Conservation (phyloP, 2,113 vertebrate genomes). For the Abramis brama region DNA sequence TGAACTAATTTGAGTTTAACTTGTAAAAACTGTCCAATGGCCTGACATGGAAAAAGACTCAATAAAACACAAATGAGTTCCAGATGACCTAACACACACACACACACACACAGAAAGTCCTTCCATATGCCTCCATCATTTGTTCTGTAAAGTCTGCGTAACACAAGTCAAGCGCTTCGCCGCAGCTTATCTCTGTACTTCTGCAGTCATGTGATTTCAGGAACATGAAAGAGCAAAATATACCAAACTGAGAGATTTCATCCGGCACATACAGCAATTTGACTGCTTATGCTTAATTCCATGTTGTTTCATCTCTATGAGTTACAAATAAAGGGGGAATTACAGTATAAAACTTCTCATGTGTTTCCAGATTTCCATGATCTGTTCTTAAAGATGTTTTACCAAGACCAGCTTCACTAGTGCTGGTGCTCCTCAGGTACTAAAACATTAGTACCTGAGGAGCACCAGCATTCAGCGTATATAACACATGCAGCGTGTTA, state of each 20-base stretch:
- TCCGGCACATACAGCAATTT: neutral
- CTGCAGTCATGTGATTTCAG: slow-evolving; percentile 17
- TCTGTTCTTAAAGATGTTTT: neutral
- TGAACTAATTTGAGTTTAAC: slow-evolving; percentile 29
- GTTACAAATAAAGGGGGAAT: neutral
- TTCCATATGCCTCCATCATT: neutral
- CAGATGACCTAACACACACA: slow-evolving; percentile 26
- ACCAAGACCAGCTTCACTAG: neutral
- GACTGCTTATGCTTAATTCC: neutral
- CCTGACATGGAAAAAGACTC: slow-evolving; percentile 6
- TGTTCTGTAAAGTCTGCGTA: neutral
- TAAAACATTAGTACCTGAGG: too few species aligned
- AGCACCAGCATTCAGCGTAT: too few species aligned
- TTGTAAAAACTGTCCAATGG: slow-evolving; percentile 24
- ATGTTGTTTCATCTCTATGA: neutral
- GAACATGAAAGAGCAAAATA: neutral
- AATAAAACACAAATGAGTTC: slow-evolving; percentile 15
- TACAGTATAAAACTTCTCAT: neutral
- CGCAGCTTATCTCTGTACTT: neutral
- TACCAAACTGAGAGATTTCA: neutral
- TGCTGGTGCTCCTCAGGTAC: neutral
- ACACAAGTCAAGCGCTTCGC: neutral
- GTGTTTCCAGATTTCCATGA: neutral
- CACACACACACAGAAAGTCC: neutral
- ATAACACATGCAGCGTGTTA: neutral